Base-by-base conservation (phyloP, 2,797 vertebrate species). In the Intellagama lesueurii region DNA sequence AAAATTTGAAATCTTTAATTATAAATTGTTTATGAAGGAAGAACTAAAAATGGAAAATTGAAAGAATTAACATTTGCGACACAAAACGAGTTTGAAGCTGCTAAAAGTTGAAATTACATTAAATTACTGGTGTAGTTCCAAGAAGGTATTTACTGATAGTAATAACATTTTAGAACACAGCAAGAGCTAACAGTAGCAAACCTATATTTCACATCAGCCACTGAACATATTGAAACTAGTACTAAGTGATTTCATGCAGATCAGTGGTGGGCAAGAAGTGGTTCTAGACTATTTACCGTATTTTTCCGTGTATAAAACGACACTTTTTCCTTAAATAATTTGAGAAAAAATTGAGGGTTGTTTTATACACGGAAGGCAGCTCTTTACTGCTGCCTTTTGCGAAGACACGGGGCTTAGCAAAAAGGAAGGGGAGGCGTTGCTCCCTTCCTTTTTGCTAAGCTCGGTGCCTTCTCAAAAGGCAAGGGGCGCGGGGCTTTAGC, bases 21-120 rank as follows among this genome's bases (percentile, higher is more conserved):
- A 83, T 77, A 76, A 52, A 22, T 35, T 30, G 77, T 44, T 73
- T 86, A 64, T 77, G 60, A 77, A 86, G 17, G 52, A 86, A 68
- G 26, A 77, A 64, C 56, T 19, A 77, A 77, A 77, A 47, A 77
- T 86, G 56, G 56, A 64, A 86, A 77, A 78, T 77, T 30, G 11
- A n/a, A 56, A n/a, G 19, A 17, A 76, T 44, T 32, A 86, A 40
- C 35, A 77, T 40, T 77, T 86, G 84, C 64, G 17, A 44, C 56
- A 28, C 26, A 64, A 17, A 75, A 40, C 4, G 40, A 64, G 64
- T 22, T 56, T 7, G 7, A 30, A 30, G 26, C 26, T 35, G 44
- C 8, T 66, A 44, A 35, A 75, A 32, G 66, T 26, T 73, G 47
- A 26, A 56, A 72, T n/a, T 69, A 49, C 1, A 70, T 70, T 75